phyloP scores from a whole-genome alignment of 2,113 vertebrate genomes.

The Tylochromis polylepis region DNA sequence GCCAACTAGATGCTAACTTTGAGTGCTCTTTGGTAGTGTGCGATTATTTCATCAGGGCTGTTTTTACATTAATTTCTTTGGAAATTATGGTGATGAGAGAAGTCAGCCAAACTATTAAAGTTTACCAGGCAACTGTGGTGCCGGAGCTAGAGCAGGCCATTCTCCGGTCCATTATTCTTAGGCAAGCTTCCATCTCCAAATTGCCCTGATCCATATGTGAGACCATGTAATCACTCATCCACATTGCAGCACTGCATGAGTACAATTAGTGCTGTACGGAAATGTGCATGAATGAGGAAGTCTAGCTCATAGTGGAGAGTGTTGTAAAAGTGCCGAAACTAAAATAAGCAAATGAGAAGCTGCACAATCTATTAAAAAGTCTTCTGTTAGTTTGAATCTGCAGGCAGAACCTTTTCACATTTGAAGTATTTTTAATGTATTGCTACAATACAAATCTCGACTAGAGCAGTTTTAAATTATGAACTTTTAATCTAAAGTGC shows the following conservation, averaged over 20 bases:
- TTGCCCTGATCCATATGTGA: background rate
- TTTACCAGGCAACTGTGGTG: background rate
- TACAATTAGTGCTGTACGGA: background rate
- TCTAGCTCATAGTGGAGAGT: background rate
- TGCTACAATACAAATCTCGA: background rate
- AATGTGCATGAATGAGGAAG: background rate
- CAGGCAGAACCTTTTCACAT: background rate
- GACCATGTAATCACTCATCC: background rate
- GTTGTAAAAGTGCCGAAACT: background rate
- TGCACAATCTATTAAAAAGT: background rate
- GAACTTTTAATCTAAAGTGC: background rate
- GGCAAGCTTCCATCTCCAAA: background rate
- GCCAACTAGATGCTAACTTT: background rate
- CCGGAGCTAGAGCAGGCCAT: background rate
- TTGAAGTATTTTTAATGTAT: background rate
- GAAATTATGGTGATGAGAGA: background rate
- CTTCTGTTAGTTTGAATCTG: background rate
- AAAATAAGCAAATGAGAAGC: background rate
- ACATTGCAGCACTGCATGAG: background rate
- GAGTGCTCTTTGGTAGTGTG: background rate
- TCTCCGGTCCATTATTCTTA: background rate
- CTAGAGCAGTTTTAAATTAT: background rate
- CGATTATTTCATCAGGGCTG: accelerated
- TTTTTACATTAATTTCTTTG: background rate
- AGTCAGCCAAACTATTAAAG: background rate